Base-by-base conservation (phyloP, 2,888 invertebrate species). In the Antheraea yamamai region DNA sequence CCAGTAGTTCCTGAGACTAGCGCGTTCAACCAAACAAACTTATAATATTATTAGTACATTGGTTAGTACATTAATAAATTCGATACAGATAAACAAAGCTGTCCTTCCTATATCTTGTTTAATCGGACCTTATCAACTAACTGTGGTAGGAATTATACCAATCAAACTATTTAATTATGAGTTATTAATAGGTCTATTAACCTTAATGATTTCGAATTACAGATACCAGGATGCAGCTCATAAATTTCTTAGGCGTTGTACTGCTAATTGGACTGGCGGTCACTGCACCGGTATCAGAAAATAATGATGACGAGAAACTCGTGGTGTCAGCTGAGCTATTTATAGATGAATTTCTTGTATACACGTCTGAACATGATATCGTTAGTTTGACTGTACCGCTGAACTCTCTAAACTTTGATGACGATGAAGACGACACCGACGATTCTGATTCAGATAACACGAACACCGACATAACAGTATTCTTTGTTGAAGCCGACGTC, bases 401-500 rank as follows among this genome's bases (percentile, higher is more conserved):
- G 4, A 88, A 88, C 73, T 77, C 79, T 16, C 76, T 87, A 0
- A 87, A 87, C 78, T 82, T 87, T n/a, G 82, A 80, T 1, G 83
- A 85, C 12, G 80, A 80, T 0, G 76, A 81, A 0, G 80, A 85
- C 14, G 80, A 80, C 0, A 76, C 81, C 0, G 80, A 82, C 4
- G 72, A 74, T 10, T 39, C 76, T 3, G n/a, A 26, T 23, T 52
- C 52, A 20, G 73, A 73, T 14, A 47, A 61, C 4, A 77, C 79
- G 4, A 74, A 77, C 12, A 61, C 71, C 35, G 73, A 80, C 0
- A 39, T 75, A 10, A 4, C 78, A 0, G 23, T 81, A 8, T 91
- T 89, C 79, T 87, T 88, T 66, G 83, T 83, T 16, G 80, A 83
- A 81, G 88, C 85, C 55, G 88, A 88, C 23, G 73, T 77, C 4